phyloP scores from a whole-genome alignment of 2,113 vertebrate genomes.

The Hippocampus zosterae region DNA sequence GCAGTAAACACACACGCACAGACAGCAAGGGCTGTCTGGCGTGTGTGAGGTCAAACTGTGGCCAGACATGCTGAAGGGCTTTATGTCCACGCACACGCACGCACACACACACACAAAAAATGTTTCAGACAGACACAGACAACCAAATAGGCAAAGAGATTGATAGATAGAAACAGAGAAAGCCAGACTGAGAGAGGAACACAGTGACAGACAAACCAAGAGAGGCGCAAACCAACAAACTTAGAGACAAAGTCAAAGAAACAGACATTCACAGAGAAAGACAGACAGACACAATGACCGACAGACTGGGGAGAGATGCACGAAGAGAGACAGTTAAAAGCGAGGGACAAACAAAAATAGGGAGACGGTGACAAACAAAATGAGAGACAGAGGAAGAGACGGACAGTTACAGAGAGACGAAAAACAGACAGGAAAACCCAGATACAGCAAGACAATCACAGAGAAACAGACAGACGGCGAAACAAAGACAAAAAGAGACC shows the following conservation, averaged over 20 bases:
- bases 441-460: too few relatives aligned
- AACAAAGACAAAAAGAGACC: neutral
- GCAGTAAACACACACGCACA: slow-evolving; percentile 5
- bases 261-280: neutral
- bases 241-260: too few relatives aligned
- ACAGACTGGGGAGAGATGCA: too few relatives aligned
- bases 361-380: neutral
- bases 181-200: too few relatives aligned
- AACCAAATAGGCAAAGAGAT: neutral
- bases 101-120: neutral
- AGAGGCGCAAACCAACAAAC: too few relatives aligned
- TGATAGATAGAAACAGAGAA: neutral
- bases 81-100: slow-evolving; percentile 35
- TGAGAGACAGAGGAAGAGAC: neutral
- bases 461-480: neutral
- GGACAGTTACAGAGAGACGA: neutral
- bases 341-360: too few relatives aligned
- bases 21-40: slow-evolving; percentile 59
- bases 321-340: too few relatives aligned
- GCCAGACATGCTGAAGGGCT: slow-evolving; percentile 70
- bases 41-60: slow-evolving; percentile 64
- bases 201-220: too few relatives aligned
- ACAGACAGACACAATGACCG: neutral
- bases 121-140: too few relatives aligned
- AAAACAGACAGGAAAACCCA: neutral